phyloP scores from a whole-genome alignment of 2,113 vertebrate genomes.

The Micronycteris hirsuta region DNA sequence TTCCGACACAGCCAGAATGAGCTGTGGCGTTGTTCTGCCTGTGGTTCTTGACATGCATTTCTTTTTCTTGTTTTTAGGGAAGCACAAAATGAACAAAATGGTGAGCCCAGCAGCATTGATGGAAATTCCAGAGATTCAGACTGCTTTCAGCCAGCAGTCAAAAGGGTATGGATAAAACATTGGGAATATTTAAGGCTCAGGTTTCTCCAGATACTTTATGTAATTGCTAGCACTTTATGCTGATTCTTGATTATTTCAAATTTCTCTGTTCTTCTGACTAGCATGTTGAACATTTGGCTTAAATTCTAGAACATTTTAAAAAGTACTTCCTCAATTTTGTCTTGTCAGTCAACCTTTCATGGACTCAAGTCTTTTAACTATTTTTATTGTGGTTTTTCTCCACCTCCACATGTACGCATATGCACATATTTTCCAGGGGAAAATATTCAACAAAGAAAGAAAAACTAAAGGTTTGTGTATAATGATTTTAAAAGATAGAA shows the following conservation, averaged over 20 bases:
- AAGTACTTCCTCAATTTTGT: background rate
- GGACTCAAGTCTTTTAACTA: background rate
- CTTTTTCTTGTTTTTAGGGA: conserved; percentile 85
- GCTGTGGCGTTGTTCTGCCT: background rate
- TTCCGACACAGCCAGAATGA: background rate
- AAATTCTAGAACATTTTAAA: background rate
- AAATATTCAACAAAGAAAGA: background rate
- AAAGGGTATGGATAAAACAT: conserved; percentile 86
- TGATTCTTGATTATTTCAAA: background rate
- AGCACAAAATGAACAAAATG: conserved; percentile 88
- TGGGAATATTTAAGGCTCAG: background rate
- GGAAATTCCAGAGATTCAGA: conserved; percentile 95
- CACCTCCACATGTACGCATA: background rate
- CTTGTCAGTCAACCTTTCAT: background rate
- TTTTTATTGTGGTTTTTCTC: background rate
- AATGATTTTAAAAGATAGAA: conserved; percentile 7
- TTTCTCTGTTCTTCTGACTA: background rate
- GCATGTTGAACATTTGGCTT: background rate
- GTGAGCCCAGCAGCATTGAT: conserved; percentile 92
- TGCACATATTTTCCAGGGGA: background rate
- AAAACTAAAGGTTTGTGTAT: background rate
- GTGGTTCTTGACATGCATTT: conserved; percentile 61
- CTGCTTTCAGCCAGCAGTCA: conserved; percentile 93
- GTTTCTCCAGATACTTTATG: background rate
- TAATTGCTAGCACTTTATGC: background rate